phyloP scores from a whole-genome alignment of 2,888 invertebrate species.

The Artemia sinica region DNA sequence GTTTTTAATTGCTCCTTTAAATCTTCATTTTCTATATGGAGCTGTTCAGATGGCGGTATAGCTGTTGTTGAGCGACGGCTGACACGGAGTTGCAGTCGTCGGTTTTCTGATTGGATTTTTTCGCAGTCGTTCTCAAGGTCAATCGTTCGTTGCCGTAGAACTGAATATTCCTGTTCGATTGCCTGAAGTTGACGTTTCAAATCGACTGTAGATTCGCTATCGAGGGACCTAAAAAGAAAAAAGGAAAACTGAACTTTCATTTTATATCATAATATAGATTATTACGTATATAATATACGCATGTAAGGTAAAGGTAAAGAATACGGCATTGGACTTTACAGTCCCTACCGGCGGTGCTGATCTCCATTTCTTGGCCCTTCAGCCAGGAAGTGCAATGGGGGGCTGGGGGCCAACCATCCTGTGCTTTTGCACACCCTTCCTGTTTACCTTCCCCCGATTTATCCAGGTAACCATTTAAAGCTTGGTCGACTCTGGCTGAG shows the following conservation, averaged over 20 bases:
- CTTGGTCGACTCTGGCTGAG: no score
- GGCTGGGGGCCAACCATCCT: no score
- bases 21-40: conserved; percentile 31
- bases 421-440: no score
- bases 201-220: conserved; percentile 28
- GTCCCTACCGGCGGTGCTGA: no score
- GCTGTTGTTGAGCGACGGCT: conserved; percentile 27
- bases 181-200: conserved; percentile 51
- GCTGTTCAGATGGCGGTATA: conserved; percentile 25
- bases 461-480: no score
- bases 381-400: no score
- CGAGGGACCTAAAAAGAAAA: conserved; percentile 28
- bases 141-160: conserved; percentile 42
- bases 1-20: conserved; percentile 43
- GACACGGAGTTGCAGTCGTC: conserved; percentile 42
- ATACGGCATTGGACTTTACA: no score
- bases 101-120: conserved; percentile 52
- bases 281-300: no score
- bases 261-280: no score
- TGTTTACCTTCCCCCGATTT: no score
- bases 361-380: no score
- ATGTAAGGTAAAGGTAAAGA: no score
- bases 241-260: neutral
- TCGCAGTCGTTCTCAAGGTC: conserved; percentile 55
- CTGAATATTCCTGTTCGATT: conserved; percentile 55